Evolutionary conservation across 2,797 vertebrate genomes (phyloP).

Genomic region (Eremophila alpestris): DNA sequence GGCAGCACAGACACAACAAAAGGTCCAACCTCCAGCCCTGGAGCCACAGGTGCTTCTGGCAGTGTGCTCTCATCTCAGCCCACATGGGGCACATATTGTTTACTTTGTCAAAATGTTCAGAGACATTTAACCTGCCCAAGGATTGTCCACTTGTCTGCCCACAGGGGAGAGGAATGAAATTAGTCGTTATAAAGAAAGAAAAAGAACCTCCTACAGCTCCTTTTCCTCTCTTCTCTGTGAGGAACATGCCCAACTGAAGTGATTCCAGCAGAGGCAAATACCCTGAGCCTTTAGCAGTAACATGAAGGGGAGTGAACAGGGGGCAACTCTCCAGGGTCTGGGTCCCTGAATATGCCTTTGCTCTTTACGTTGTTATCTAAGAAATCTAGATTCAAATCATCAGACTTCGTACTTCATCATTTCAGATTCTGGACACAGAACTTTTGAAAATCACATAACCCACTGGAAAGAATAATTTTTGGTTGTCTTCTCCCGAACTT

Average conservation of each 20-base stretch:
- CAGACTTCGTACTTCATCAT: rapidly evolving
- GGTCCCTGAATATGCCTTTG: neutral
- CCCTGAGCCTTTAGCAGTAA: neutral
- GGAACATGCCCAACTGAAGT: neutral
- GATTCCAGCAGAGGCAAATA: neutral
- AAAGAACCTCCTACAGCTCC: neutral
- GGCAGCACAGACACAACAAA: neutral
- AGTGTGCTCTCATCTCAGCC: neutral
- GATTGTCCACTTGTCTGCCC: neutral
- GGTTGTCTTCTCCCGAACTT: neutral
- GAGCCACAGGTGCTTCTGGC: neutral
- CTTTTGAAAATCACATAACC: neutral
- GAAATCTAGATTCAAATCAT: neutral
- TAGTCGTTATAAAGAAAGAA: neutral
- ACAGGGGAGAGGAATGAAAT: neutral
- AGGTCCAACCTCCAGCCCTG: neutral
- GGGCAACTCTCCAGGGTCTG: neutral
- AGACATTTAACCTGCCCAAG: neutral
- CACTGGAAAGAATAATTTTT: neutral
- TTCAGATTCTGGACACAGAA: neutral
- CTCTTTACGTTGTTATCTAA: neutral
- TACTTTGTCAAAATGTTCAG: neutral
- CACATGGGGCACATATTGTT: rapidly evolving
- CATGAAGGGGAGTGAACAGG: rapidly evolving
- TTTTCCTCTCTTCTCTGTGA: neutral